Percentiles rank a stretch among this genome's conserved stretches.
phyloP scores from a whole-genome alignment of 1,140 invertebrate species.

The Batillaria attramentaria region DNA sequence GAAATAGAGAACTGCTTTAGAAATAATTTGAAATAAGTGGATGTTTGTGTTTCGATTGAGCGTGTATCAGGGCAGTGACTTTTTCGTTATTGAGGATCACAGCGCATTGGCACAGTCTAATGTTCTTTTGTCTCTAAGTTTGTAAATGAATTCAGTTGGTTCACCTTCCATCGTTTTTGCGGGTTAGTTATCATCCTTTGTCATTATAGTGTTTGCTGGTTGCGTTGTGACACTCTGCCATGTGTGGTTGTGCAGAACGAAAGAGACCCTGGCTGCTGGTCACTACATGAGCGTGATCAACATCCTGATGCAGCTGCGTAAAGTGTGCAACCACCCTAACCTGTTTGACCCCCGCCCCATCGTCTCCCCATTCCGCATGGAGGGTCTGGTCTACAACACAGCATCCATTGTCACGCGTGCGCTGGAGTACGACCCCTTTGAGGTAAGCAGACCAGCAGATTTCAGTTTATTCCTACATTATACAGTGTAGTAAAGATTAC shows the following conservation, averaged over 20 bases:
- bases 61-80: no score
- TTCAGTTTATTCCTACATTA: no score
- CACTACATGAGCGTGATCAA: slow-evolving; percentile 99
- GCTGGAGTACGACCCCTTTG: slow-evolving; percentile 85
- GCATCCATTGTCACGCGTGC: slow-evolving; percentile 78
- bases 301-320: slow-evolving; percentile 98
- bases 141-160: no score
- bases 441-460: no score
- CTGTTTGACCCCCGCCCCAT: slow-evolving; percentile 97
- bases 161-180: no score
- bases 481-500: no score
- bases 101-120: no score
- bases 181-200: background rate
- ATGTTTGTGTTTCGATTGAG: no score
- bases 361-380: slow-evolving; percentile 93
- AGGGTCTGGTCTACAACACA: slow-evolving; percentile 81
- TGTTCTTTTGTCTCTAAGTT: no score
- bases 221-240: background rate
- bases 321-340: slow-evolving; percentile 99
- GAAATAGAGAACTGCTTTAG: no score
- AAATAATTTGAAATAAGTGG: no score
- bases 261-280: slow-evolving; percentile 94
- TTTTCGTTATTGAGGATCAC: no score
- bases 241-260: slow-evolving; percentile 82
- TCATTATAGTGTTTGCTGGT: background rate